Evolutionary conservation across 2,888 invertebrate genomes (phyloP).

Genomic region (Chrysotoxum bicinctum): DNA sequence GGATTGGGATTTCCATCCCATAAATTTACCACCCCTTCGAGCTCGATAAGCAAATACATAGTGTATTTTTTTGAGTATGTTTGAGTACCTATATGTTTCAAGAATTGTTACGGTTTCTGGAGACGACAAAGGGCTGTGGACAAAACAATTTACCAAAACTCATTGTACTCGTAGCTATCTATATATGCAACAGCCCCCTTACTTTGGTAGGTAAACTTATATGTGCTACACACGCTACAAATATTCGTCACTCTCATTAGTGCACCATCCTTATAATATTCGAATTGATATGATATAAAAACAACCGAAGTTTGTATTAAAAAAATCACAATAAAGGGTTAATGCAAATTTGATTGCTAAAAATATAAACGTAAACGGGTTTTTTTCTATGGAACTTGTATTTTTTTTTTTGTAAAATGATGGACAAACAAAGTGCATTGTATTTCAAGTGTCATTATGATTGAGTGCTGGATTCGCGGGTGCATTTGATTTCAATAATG

Average conservation of each 20-base stretch:
- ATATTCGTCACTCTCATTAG: constrained; percentile 3
- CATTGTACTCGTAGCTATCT: neutral
- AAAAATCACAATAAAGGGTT: constrained; percentile 33
- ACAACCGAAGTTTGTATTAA: constrained; percentile 28
- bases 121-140: constrained; percentile 44
- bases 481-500: neutral
- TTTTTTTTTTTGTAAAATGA: neutral
- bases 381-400: constrained; percentile 9
- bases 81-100: neutral
- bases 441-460: constrained; percentile 61
- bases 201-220: neutral
- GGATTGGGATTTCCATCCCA: neutral
- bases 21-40: constrained; percentile 9
- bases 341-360: constrained; percentile 1
- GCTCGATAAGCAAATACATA: constrained; percentile 21
- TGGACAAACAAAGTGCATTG: constrained; percentile 29
- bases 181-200: constrained; percentile 13
- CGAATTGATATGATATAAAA: constrained; percentile 23
- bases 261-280: neutral
- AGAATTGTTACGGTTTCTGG: constrained; percentile 49
- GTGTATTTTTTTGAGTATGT: constrained; percentile 4
- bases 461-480: constrained; percentile 40
- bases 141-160: constrained; percentile 52
- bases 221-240: neutral
- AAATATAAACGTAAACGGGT: constrained; percentile 34